phyloP scores from a whole-genome alignment of 2,888 invertebrate species.

The Hemistola chrysoprasaria region DNA sequence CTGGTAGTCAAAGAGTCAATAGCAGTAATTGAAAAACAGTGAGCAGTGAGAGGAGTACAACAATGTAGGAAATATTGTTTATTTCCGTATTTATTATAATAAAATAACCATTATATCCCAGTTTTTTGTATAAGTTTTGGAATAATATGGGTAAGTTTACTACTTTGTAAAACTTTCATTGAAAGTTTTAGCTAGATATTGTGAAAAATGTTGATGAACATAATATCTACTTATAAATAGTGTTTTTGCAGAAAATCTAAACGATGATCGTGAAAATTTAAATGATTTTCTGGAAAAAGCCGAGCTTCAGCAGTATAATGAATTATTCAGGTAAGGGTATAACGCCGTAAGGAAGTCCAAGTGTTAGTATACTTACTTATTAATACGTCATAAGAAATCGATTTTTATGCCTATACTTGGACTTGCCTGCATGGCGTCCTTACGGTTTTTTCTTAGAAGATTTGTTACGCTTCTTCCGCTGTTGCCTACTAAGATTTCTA shows the following conservation, averaged over 20 bases:
- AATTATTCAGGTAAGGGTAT: constrained; percentile 85
- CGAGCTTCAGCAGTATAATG: constrained; percentile 96
- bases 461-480: too few species aligned
- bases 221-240: constrained; percentile 15
- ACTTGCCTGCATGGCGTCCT: neutral
- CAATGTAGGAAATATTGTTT: constrained; percentile 2
- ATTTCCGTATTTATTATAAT: neutral
- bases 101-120: neutral
- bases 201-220: constrained; percentile 1
- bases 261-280: constrained; percentile 58
- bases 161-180: neutral
- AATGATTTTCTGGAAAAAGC: constrained; percentile 95
- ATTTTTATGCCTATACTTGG: constrained; percentile 1
- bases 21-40: too few species aligned
- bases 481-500: too few species aligned
- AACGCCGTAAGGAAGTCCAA: neutral
- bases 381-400: neutral
- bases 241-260: constrained; percentile 52
- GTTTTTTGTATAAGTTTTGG: too few species aligned
- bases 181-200: constrained; percentile 11
- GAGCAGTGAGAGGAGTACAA: too few species aligned
- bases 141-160: neutral
- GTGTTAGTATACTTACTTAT: too few species aligned
- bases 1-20: too few species aligned
- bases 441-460: neutral